Conservation (phyloP, 2,113 vertebrate genomes). For the Uria lomvia region DNA sequence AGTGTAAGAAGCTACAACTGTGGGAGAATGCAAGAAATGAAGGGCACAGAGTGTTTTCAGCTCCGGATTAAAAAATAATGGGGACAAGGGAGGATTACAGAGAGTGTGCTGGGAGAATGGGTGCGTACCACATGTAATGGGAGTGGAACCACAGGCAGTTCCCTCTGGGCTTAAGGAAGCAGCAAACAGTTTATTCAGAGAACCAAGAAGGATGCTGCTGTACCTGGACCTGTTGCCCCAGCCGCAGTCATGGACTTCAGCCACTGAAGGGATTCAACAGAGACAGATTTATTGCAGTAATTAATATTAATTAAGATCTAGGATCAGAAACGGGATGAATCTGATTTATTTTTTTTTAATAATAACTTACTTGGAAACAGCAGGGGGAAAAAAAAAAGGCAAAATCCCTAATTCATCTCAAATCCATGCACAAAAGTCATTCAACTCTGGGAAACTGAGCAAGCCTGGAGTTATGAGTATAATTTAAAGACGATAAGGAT, state of each 20-base stretch:
- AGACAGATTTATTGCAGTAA: background rate
- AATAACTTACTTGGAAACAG: background rate
- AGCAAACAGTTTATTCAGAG: background rate
- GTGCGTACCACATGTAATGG: background rate
- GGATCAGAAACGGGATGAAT: background rate
- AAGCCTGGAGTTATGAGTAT: background rate
- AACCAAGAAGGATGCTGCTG: background rate
- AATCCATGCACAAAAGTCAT: background rate
- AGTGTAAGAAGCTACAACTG: background rate
- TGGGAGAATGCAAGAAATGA: background rate
- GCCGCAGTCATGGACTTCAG: background rate
- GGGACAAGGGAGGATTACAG: background rate
- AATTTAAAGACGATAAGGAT: conserved; percentile 36
- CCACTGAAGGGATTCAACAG: background rate
- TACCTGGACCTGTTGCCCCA: background rate
- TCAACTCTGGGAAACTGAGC: background rate
- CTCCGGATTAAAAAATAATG: background rate
- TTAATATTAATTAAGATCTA: background rate
- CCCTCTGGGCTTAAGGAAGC: background rate
- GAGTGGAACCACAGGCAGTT: background rate
- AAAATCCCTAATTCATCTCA: background rate
- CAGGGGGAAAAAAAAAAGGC: no score
- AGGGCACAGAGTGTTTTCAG: background rate
- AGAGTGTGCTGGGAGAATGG: background rate
- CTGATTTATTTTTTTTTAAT: background rate